Percentiles rank a stretch among this genome's conserved stretches.
phyloP scores from a whole-genome alignment of 2,113 vertebrate species.

The Lampris incognitus region DNA sequence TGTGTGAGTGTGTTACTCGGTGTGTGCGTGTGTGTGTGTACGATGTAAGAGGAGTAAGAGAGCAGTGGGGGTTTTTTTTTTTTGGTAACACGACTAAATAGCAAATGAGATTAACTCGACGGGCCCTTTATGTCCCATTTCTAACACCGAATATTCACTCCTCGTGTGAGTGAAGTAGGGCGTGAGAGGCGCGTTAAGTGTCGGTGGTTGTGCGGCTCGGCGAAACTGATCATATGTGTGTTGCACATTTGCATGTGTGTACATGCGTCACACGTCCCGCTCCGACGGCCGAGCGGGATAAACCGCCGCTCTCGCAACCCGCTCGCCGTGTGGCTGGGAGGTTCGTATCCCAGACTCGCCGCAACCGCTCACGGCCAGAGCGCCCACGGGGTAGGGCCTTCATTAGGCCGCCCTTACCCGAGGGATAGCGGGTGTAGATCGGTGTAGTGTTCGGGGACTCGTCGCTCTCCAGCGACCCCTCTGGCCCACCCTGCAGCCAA shows the following conservation, averaged over 20 bases:
- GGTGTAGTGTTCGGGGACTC: too few species aligned
- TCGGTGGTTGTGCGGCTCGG: constrained; percentile 29
- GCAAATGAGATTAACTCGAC: constrained; percentile 35
- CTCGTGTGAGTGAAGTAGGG: constrained; percentile 51
- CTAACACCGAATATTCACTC: constrained; percentile 11
- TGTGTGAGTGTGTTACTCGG: constrained; percentile 31
- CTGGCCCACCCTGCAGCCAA: too few species aligned
- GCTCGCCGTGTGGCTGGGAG: too few species aligned
- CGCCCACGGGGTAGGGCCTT: too few species aligned
- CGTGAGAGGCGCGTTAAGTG: constrained; percentile 12
- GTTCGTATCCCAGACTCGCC: too few species aligned
- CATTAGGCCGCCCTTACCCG: too few species aligned
- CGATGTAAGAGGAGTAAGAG: constrained; percentile 13
- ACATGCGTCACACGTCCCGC: not conserved
- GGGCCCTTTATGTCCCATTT: constrained; percentile 49
- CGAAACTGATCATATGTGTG: constrained; percentile 5
- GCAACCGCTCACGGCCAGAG: too few species aligned
- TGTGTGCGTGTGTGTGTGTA: constrained; percentile 15
- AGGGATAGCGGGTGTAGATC: too few species aligned
- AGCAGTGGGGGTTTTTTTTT: constrained; percentile 23
- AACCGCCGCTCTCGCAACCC: too few species aligned
- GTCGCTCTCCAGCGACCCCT: too few species aligned
- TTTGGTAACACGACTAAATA: constrained; percentile 43
- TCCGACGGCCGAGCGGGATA: too few species aligned
- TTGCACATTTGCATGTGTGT: constrained; percentile 1